Evolutionary conservation across 2,113 vertebrate species (phyloP), one percentile per base, ranked within the genome.

Genomic region (Ictalurus punctatus): DNA sequence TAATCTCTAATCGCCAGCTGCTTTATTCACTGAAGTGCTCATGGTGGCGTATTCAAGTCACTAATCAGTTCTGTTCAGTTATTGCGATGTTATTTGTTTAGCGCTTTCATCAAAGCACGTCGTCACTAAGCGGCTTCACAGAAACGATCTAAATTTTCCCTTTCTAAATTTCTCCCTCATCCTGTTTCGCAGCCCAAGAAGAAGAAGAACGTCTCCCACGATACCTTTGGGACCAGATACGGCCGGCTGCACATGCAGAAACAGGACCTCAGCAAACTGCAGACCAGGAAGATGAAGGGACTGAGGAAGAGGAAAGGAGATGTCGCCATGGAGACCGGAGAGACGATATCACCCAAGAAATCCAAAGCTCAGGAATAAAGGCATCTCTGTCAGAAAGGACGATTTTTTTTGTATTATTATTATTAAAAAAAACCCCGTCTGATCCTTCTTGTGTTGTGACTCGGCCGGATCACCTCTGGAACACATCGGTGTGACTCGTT

Each of bases 161-260:
- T 52, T 52, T 52, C 10, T 52, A 10, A 52, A 52, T 52, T 0
- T 52, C 10, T 52, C 48, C 48, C 48, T 52, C 8, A 52, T 10
- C 6, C 13, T 85, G 23, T 61, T 1, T 59, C 91, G 37, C 94
- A 99, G 98, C 94, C 96, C 76, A 98, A 97, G 95, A 99, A 98
- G 94, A 99, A 98, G 94, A 99, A 99, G 95, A 99, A 99, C 89
- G 94, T 99, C 84, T 99, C 98, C 91, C 97, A 96, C 0, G 96
- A 99, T 91, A 94, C 90, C 48, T 97, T 99, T 73, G 98, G 98
- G 40, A 97, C 97, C 85, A 97, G 95, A 91, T 97, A 97, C 0
- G 98, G 98, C 71, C 96, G 96, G 13, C 95, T 99, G 88, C 98
- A 99, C 92, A 99, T 99, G 98, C 97, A 99, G 95, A 99, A 97